A percentile compares a stretch with the other conserved stretches of the same genome.
Conservation (phyloP, 2,113 vertebrate genomes). For the Haemorhous mexicanus region DNA sequence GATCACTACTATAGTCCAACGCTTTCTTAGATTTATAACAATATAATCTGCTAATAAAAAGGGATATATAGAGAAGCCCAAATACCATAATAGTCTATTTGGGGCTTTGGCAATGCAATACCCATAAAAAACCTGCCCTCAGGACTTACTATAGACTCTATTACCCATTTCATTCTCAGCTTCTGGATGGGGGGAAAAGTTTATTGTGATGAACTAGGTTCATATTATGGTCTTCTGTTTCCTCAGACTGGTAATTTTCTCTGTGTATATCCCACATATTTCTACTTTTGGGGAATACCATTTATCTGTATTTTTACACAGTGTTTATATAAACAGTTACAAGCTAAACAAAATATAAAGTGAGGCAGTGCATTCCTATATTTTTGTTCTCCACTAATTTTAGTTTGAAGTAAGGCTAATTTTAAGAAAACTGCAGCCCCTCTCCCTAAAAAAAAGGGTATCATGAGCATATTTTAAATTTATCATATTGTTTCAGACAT, state of each 20-base stretch:
- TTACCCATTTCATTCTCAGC: slow-evolving; percentile 48
- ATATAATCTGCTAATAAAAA: slow-evolving; percentile 57
- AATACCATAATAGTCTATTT: slow-evolving; percentile 20
- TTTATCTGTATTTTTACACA: slow-evolving; percentile 40
- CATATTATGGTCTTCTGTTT: slow-evolving; percentile 43
- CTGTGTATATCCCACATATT: slow-evolving; percentile 32
- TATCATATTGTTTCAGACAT: background rate
- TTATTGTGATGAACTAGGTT: slow-evolving; percentile 45
- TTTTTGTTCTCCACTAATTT: slow-evolving; percentile 31
- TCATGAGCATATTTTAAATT: background rate
- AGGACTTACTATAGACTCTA: slow-evolving; percentile 38
- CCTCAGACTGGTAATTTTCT: slow-evolving; percentile 38
- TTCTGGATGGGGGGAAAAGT: background rate
- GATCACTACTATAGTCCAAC: background rate
- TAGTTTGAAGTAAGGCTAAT: background rate
- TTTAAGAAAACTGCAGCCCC: background rate
- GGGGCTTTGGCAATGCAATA: slow-evolving; percentile 14
- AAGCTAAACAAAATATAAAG: slow-evolving; percentile 50
- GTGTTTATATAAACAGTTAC: slow-evolving; percentile 17
- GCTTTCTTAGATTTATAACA: slow-evolving; percentile 42
- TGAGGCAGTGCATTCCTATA: slow-evolving; percentile 12
- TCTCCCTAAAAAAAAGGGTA: background rate
- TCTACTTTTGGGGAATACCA: slow-evolving; percentile 24
- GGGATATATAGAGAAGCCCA: slow-evolving; percentile 41
- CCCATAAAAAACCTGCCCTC: slow-evolving; percentile 41